Evolutionary conservation across 2,888 invertebrate genomes (phyloP).

Genomic region (Macaria notata): DNA sequence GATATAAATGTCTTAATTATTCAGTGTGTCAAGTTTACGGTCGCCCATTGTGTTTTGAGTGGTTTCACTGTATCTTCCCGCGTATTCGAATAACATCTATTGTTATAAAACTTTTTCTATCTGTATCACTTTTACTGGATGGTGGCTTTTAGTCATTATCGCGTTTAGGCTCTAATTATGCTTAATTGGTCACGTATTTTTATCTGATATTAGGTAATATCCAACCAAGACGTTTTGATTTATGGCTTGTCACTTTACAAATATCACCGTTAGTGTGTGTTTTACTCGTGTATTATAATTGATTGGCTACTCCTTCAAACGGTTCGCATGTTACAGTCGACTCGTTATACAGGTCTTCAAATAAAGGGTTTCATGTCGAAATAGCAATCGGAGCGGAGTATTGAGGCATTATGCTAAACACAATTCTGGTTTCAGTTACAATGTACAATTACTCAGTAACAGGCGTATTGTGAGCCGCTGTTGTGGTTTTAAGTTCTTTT

Average conservation of each 20-base stretch:
- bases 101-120: constrained; percentile 32
- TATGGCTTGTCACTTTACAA: neutral
- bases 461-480: constrained; percentile 10
- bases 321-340: constrained; percentile 39
- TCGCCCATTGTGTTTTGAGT: constrained; percentile 43
- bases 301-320: constrained; percentile 18
- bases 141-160: constrained; percentile 25
- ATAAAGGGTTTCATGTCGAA: constrained; percentile 45
- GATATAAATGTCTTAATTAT: constrained; percentile 31
- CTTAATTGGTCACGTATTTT: constrained; percentile 18
- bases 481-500: constrained; percentile 13
- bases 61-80: constrained; percentile 47
- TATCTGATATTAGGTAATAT: constrained; percentile 15
- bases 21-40: constrained; percentile 55
- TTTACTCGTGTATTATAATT: neutral
- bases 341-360: constrained; percentile 42
- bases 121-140: constrained; percentile 33
- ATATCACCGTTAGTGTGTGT: no score
- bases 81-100: constrained; percentile 31
- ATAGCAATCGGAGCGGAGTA: constrained; percentile 45
- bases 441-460: constrained; percentile 17
- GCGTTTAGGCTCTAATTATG: constrained; percentile 29
- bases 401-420: constrained; percentile 29
- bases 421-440: constrained; percentile 25
- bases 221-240: constrained; percentile 16